These are phyloP conservation scores for Campylorhamphus procurvoides DNA, from an alignment of 2,113 vertebrate species.

Conservation along the genomic window DNA sequence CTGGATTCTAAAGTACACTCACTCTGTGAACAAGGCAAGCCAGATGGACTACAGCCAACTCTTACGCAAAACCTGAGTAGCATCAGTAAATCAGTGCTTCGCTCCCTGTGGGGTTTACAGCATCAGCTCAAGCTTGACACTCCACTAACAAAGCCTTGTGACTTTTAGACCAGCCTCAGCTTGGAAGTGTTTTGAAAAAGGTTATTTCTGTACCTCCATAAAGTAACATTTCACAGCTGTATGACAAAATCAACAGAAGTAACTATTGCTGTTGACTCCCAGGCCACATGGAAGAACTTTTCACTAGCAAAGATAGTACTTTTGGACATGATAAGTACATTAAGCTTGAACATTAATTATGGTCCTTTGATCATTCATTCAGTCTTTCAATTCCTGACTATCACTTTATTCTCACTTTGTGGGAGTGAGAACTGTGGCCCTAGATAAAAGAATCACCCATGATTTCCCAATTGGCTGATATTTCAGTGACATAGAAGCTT, in stretches of 20 bases:
- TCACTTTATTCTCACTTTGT: not conserved
- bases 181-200: not conserved
- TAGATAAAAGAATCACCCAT: not conserved
- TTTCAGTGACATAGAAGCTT: not conserved
- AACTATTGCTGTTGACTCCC: not conserved
- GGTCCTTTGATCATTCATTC: not conserved
- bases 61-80: constrained; percentile 16
- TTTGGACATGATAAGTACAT: not conserved
- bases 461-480: not conserved
- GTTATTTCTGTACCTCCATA: not conserved
- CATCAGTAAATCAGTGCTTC: constrained; percentile 8
- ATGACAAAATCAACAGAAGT: not conserved
- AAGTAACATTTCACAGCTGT: not conserved
- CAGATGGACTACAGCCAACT: constrained; percentile 40
- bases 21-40: not conserved
- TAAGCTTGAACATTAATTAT: not conserved
- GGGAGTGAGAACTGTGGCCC: not conserved
- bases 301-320: not conserved
- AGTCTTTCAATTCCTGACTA: not conserved
- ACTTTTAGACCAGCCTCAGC: not conserved
- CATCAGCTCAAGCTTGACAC: constrained; percentile 4
- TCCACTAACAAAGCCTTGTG: not conserved
- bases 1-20: not conserved
- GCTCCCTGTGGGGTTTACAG: not conserved
- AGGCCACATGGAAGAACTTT: not conserved